Evolutionary conservation across 2,113 vertebrate genomes (phyloP).

Genomic region (Anhinga anhinga): DNA sequence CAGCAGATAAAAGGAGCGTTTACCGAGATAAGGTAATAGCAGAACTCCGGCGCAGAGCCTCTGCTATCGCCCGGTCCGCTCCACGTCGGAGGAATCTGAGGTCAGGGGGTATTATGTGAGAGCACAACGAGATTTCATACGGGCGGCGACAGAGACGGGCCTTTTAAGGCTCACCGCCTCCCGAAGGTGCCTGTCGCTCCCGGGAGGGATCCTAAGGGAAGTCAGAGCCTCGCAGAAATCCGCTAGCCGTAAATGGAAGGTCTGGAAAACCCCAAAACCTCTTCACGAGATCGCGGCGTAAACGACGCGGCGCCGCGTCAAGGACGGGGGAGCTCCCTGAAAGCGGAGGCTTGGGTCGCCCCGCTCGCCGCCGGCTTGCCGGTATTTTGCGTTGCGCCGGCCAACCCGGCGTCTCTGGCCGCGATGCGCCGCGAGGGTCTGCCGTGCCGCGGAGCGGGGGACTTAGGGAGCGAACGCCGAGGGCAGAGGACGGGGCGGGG

Average conservation of each 20-base stretch:
- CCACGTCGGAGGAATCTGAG: neutral
- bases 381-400: accelerated
- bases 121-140: accelerated
- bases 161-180: neutral
- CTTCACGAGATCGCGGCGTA: neutral
- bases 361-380: accelerated
- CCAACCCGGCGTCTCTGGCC: accelerated
- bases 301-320: accelerated
- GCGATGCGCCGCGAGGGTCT: accelerated
- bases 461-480: accelerated
- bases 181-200: neutral
- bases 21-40: neutral
- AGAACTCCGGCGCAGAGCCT: neutral
- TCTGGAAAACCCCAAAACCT: neutral
- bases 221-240: neutral
- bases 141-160: neutral
- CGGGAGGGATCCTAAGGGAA: neutral
- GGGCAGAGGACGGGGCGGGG: neutral
- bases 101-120: neutral
- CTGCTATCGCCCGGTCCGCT: neutral
- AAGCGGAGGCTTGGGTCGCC: neutral
- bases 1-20: neutral
- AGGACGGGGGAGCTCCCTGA: accelerated
- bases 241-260: neutral
- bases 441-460: accelerated